phyloP scores from a whole-genome alignment of 1,140 invertebrate species.

The Drosophila kurseongensis region DNA sequence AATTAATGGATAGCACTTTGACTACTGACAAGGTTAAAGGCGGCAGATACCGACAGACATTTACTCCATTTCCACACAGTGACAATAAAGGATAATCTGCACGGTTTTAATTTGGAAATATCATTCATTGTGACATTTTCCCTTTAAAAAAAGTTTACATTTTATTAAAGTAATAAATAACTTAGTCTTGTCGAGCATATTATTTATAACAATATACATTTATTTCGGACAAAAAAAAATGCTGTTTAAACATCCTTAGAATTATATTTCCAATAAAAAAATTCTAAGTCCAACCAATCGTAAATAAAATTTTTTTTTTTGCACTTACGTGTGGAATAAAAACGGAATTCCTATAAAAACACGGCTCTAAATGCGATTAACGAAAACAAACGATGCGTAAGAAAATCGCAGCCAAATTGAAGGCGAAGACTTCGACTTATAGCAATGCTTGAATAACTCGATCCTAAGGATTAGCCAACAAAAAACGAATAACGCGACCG shows the following conservation, averaged over 20 bases:
- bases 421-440: constrained; percentile 22
- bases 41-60: constrained; percentile 25
- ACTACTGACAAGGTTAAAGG: constrained; percentile 56
- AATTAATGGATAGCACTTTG: constrained; percentile 74
- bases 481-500: constrained; percentile 36
- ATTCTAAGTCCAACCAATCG: background rate
- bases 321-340: constrained; percentile 54
- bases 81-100: constrained; percentile 8
- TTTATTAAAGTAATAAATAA: no score
- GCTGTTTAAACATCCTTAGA: no score
- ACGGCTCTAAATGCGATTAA: constrained; percentile 55
- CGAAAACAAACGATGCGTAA: constrained; percentile 35
- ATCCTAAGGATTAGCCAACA: constrained; percentile 59
- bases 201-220: no score
- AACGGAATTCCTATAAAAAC: constrained; percentile 17
- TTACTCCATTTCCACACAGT: constrained; percentile 4
- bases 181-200: no score
- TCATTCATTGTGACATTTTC: background rate
- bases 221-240: no score
- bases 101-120: background rate
- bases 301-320: constrained; percentile 1
- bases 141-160: no score
- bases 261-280: background rate
- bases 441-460: constrained; percentile 39
- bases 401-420: constrained; percentile 24